Evolutionary conservation across 2,797 vertebrate genomes (phyloP), one percentile per base, ranked within the genome.

Genomic region (Synaphobranchus kaupii): DNA sequence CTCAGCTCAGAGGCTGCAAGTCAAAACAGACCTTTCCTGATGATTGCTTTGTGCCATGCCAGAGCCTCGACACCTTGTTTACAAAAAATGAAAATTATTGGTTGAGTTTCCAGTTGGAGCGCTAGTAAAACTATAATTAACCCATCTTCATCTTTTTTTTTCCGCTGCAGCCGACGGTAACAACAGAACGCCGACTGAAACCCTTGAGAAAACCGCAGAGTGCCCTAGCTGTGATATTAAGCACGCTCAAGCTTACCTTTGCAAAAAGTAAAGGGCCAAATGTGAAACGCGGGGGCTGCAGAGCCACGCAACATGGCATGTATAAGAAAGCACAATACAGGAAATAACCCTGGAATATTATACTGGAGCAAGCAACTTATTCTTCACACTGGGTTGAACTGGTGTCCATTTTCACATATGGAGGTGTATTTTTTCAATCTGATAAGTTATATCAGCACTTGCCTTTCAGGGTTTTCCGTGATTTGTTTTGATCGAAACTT

Each of bases 71-170:
- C 88, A 86, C 88, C 85, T 68, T 89, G 88, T 86, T 89, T 85
- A 87, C 87, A 83, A 80, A 87, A 85, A 87, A 83, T 80, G 54
- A 87, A 81, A 89, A 89, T 87, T 87, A 87, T 81, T 71, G 82
- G 88, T 87, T 87, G 83, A 87, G 86, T 78, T 86, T 86, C 58
- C 68, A 89, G 85, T 68, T 44, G 66, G 85, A 28, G 82, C 58
- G 73, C 85, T 50, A 71, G 83, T 60, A 80, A 89, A 87, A 89
- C 85, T 89, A 82, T 89, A 89, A 89, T 89, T 89, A 89, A 83
- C 88, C 56, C 66, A 87, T 87, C 86, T 84, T 84, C 86, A 52
- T 84, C 34, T 58, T 63, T 86, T 88, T 78, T 58, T 63, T 86
- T 88, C 60, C 28, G 25, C 31, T 56, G 84, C 85, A 86, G 66